These are phyloP conservation scores for Megaceryle torquata DNA, from an alignment of 2,113 vertebrate genomes.

Conservation along the genomic window DNA sequence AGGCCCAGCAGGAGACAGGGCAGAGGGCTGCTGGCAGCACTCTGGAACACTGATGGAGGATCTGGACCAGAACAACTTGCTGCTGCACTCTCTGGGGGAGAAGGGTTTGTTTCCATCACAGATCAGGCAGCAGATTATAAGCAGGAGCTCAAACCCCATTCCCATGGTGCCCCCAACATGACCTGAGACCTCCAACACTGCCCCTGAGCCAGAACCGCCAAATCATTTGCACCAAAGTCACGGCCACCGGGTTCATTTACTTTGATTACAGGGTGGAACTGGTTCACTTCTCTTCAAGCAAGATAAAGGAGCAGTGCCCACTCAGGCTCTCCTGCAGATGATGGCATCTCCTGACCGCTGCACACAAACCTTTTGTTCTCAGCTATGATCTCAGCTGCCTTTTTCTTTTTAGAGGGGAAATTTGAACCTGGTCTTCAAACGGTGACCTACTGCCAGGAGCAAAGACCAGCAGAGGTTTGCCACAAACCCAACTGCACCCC, in stretches of 20 bases:
- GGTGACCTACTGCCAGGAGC: neutral
- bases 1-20: neutral
- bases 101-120: neutral
- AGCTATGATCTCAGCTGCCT: neutral
- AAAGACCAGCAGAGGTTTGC: no score
- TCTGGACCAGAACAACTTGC: neutral
- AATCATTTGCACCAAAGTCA: no score
- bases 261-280: accelerated
- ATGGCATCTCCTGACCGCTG: neutral
- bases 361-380: accelerated
- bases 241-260: accelerated
- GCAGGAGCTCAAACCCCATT: neutral
- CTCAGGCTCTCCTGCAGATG: neutral
- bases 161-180: accelerated
- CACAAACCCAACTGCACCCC: neutral
- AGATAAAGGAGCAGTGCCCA: neutral
- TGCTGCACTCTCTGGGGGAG: accelerated
- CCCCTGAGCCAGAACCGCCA: neutral
- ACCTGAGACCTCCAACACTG: neutral
- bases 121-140: neutral
- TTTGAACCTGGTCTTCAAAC: neutral
- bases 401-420: neutral
- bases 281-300: neutral
- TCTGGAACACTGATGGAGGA: neutral
- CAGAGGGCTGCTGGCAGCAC: neutral